Evolutionary conservation across 2,797 vertebrate species (phyloP), one percentile per base, ranked within the genome.

Genomic region (Bradypus variegatus): DNA sequence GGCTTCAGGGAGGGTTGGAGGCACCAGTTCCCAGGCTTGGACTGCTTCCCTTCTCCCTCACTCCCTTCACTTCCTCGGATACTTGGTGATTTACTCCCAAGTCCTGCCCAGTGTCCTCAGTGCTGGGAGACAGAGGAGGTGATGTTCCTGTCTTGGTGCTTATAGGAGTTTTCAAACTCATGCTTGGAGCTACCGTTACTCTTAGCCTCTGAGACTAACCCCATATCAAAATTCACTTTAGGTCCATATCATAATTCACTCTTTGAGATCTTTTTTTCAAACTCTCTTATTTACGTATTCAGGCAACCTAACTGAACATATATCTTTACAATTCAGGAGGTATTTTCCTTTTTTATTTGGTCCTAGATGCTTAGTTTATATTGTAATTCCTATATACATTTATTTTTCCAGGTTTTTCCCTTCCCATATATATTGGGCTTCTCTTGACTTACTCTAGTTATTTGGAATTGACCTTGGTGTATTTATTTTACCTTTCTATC

Each of bases 401-500:
- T 91, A 81, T 86, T 65, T 86, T 67, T 53, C n/a, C 38, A 76
- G 7, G 60, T 64, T 78, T 70, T 72, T 78, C 60, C 65, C 48
- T 81, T 60, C 15, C 8, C 12, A 6, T 76, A 64, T 48, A n/a
- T 77, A 67, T 67, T 45, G 81, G 31, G 38, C 13, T 23, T 89
- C 25, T 89, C 31, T 83, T 87, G 41, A 73, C 80, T 21, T 75
- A 33, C 50, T 87, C 48, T 82, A 53, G 75, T 86, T 48, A 60
- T 75, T 87, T 83, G 69, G 31, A 80, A 80, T 64, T 86, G 31
- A 31, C 50, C 80, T 88, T 75, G 50, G 60, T 89, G 11, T 75
- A 55, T 78, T 78, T 65, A 67, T 84, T 81, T 93, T 85, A 88
- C 41, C 62, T 84, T 88, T 88, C 33, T 90, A 6, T 76, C 31